Conservation (phyloP, 2,797 vertebrate genomes). For the Lutjanus argentimaculatus region DNA sequence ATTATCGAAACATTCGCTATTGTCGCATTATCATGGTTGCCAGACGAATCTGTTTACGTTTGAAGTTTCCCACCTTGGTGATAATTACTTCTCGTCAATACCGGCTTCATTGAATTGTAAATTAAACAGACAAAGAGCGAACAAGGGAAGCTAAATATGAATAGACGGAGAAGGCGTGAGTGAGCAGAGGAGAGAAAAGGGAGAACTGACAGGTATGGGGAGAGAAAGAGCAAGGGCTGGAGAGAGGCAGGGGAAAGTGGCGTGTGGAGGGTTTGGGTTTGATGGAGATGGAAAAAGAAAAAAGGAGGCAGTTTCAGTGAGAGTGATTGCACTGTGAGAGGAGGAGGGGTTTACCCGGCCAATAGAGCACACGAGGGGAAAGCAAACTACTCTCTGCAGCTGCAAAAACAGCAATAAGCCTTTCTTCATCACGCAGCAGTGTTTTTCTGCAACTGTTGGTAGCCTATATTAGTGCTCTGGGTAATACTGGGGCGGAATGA, state of each 20-base stretch:
- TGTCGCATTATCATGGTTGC: neutral
- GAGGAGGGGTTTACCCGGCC: slow-evolving; percentile 12
- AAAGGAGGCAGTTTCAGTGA: slow-evolving; percentile 29
- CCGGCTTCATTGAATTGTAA: slow-evolving; percentile 45
- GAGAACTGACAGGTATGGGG: neutral
- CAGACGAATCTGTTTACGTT: slow-evolving; percentile 33
- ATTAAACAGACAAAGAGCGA: slow-evolving; percentile 24
- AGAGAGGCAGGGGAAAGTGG: slow-evolving; percentile 14
- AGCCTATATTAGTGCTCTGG: slow-evolving; percentile 17
- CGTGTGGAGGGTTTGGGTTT: slow-evolving; percentile 38
- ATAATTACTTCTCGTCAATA: slow-evolving; percentile 26
- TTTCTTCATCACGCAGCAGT: slow-evolving; percentile 38
- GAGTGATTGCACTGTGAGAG: slow-evolving; percentile 37
- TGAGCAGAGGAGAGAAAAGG: neutral
- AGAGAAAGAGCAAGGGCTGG: slow-evolving; percentile 5
- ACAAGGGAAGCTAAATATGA: slow-evolving; percentile 14
- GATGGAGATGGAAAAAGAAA: slow-evolving; percentile 45
- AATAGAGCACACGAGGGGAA: slow-evolving; percentile 23
- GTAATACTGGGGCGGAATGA: slow-evolving; percentile 39
- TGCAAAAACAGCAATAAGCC: slow-evolving; percentile 48
- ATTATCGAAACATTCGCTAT: neutral
- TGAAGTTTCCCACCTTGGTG: slow-evolving; percentile 19
- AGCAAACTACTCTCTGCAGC: slow-evolving; percentile 46
- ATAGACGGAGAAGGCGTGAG: slow-evolving; percentile 6
- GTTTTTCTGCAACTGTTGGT: slow-evolving; percentile 21